A percentile compares a stretch with the other conserved stretches of the same genome.
These are phyloP conservation scores for Hippocampus barbouri DNA, from an alignment of 2,113 vertebrate species.

Conservation along the genomic window DNA sequence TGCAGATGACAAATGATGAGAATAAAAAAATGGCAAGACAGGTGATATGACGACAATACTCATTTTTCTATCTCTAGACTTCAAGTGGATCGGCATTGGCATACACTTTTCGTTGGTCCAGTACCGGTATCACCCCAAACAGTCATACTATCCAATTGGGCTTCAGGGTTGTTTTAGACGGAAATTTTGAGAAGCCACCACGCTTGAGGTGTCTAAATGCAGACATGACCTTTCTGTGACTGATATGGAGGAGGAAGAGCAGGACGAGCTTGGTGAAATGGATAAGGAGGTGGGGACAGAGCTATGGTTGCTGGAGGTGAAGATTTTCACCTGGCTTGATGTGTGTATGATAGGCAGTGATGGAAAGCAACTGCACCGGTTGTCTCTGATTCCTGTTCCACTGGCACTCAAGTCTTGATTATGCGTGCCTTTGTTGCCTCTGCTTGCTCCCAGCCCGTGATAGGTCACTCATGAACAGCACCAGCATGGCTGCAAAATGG, in stretches of 20 bases:
- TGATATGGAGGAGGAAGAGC: slow-evolving; percentile 17
- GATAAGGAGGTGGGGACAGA: slow-evolving; percentile 4
- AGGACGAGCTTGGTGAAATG: slow-evolving; percentile 13
- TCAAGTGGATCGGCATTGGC: not conserved
- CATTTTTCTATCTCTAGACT: not conserved
- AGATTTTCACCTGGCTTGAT: slow-evolving; percentile 32
- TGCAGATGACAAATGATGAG: too few relatives aligned
- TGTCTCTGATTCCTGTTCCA: slow-evolving; percentile 34
- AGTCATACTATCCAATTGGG: not conserved
- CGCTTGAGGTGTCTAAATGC: slow-evolving; percentile 48
- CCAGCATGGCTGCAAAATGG: slow-evolving; percentile 36
- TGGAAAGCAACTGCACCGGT: slow-evolving; percentile 53
- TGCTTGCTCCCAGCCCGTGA: slow-evolving; percentile 25
- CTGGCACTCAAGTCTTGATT: slow-evolving; percentile 55
- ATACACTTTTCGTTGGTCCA: not conserved
- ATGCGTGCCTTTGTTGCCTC: slow-evolving; percentile 5
- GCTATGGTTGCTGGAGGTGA: slow-evolving; percentile 7
- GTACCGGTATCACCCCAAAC: not conserved
- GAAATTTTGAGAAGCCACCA: slow-evolving; percentile 27
- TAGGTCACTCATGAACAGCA: slow-evolving; percentile 42
- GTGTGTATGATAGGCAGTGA: slow-evolving; percentile 33
- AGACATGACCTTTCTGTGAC: slow-evolving; percentile 44
- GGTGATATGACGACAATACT: too few relatives aligned
- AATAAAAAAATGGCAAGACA: too few relatives aligned
- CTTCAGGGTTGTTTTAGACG: slow-evolving; percentile 13